phyloP scores from a whole-genome alignment of 2,888 invertebrate species.

The Plebejus anna region DNA sequence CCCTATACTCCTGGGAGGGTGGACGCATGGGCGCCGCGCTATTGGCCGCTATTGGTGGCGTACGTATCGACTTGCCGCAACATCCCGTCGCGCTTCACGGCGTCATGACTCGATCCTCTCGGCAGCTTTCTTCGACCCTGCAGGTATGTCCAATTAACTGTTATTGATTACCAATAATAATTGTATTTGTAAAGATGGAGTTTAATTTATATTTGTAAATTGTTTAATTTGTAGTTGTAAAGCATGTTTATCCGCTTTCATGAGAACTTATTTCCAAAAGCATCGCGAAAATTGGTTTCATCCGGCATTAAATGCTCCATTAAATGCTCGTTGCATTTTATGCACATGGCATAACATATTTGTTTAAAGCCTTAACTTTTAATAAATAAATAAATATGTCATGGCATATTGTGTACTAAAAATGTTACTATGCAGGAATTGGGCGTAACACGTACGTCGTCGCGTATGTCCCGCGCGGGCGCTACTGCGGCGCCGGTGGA shows the following conservation, averaged over 20 bases:
- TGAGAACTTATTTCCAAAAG: no score
- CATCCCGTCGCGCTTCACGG: constrained; percentile 98
- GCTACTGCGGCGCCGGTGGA: constrained; percentile 69
- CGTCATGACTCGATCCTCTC: constrained; percentile 97
- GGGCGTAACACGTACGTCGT: constrained; percentile 89
- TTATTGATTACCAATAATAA: neutral
- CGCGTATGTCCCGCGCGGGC: constrained; percentile 84
- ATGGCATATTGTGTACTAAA: neutral
- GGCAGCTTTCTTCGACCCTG: constrained; percentile 94
- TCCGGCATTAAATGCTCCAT: no score
- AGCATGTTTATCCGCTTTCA: no score
- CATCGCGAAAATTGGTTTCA: no score
- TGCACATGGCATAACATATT: no score
- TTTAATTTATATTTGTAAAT: no score
- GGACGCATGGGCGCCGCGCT: constrained; percentile 87
- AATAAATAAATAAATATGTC: neutral
- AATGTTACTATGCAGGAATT: constrained; percentile 78
- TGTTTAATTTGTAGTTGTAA: no score
- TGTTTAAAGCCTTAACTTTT: no score
- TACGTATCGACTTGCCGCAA: constrained; percentile 97
- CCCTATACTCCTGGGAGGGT: constrained; percentile 90
- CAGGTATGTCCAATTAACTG: constrained; percentile 78
- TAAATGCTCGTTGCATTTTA: no score
- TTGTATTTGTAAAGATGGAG: no score
- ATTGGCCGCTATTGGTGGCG: constrained; percentile 93